Evolutionary conservation across 2,888 invertebrate species (phyloP), one percentile per base, ranked within the genome.

Genomic region (Leptinotarsa juncta): DNA sequence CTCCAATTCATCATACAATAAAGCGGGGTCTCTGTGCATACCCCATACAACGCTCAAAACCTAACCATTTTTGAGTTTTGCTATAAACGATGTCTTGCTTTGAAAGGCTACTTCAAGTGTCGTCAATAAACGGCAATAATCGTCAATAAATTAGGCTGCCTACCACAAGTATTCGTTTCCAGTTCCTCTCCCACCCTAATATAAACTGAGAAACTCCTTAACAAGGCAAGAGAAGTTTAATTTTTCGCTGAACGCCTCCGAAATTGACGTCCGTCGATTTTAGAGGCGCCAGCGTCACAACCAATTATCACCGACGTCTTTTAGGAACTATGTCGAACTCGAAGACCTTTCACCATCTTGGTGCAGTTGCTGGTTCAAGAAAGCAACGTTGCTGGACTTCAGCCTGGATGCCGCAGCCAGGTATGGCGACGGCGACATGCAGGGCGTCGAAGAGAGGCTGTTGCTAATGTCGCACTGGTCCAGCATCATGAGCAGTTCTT

Each of bases 391-490:
- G 83, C 91, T 91, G 7, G 92, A 90, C 83, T 92, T 90, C 80
- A 91, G 84, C 90, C 91, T 82, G 0, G 89, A 89, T 78, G 90
- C 89, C 57, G 69, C 57, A 75, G 88, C 90, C 66, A 89, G 87
- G 2, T 91, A 91, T 0, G 93, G 92, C 76, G 93, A 93, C 15
- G 93, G 95, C 73, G 94, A 96, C 81, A 94, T 91, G 81, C 94
- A 96, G 77, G 96, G 96, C 1, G 93, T 94, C 4, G 93, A 93
- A 82, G 92, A 91, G 75, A 93, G 90, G 75, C 94, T 94, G 86
- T 94, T 94, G 85, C 94, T 95, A 79, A 98, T 91, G 88, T 98
- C 98, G 89, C 97, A 98, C 82, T 97, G 97, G 82, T 98, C 97
- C 80, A 99, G 90, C 78, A 98, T 90, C 48, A 95, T 93, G 82